Evolutionary conservation across 1,140 invertebrate species (phyloP).

Genomic region (Cheumatopsyche charites): DNA sequence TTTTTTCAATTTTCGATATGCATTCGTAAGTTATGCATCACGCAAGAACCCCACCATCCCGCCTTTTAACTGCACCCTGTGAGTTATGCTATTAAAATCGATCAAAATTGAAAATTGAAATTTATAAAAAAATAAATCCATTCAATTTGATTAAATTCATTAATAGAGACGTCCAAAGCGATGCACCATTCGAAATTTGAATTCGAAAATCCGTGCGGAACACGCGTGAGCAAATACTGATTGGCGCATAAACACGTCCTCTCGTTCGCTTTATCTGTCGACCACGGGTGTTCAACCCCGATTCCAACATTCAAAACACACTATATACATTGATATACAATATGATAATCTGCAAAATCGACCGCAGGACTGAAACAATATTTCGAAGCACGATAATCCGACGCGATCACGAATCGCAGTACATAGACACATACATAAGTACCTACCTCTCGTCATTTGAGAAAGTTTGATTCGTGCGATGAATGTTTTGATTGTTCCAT

Average conservation of each 20-base stretch:
- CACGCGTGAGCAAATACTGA: slow-evolving; percentile 27
- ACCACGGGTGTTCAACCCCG: slow-evolving; percentile 4
- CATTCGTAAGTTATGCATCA: too few species aligned
- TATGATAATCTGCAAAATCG: slow-evolving; percentile 37
- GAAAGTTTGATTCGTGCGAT: too few species aligned
- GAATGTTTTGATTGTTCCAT: slow-evolving; percentile 19
- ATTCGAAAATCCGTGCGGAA: slow-evolving; percentile 13
- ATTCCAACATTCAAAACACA: slow-evolving; percentile 20
- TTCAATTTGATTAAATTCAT: not conserved
- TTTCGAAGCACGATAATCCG: slow-evolving; percentile 39
- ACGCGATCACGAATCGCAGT: not conserved
- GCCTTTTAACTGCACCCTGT: too few species aligned
- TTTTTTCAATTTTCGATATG: too few species aligned
- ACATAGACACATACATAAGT: not conserved
- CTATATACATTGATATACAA: slow-evolving; percentile 3
- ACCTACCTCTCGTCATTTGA: not conserved
- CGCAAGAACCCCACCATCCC: too few species aligned
- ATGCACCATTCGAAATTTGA: not conserved
- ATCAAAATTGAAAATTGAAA: too few species aligned
- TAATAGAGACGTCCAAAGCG: not conserved
- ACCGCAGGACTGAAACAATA: slow-evolving; percentile 40
- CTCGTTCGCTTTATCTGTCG: not conserved
- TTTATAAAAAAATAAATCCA: too few species aligned
- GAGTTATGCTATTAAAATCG: too few species aligned
- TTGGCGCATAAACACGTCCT: slow-evolving; percentile 14